A percentile compares a stretch with the other conserved stretches of the same genome.
These are phyloP conservation scores for Cyphomyrus plagiostoma DNA, from an alignment of 2,113 vertebrate species.

Conservation along the genomic window DNA sequence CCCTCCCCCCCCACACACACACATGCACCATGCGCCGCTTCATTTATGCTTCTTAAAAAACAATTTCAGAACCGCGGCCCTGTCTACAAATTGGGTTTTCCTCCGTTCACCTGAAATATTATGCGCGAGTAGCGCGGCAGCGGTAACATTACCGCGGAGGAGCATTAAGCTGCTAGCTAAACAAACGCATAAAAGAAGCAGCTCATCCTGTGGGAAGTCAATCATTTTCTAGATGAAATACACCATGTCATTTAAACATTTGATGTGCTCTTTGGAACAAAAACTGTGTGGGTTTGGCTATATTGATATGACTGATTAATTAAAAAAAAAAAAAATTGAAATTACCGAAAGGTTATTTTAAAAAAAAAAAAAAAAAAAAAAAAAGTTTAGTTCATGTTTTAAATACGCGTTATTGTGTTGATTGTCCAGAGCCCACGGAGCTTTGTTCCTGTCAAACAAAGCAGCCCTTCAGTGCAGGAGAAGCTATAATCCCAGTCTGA, in stretches of 20 bases:
- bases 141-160: background rate
- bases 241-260: background rate
- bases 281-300: background rate
- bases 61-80: background rate
- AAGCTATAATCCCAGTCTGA: background rate
- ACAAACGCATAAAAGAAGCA: background rate
- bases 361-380: background rate
- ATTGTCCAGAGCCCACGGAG: background rate
- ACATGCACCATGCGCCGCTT: background rate
- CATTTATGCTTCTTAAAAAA: slow-evolving; percentile 13
- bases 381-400: background rate
- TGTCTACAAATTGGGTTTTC: slow-evolving; percentile 11
- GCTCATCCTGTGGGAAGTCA: background rate
- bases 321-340: background rate
- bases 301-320: background rate
- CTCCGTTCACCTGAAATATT: background rate
- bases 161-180: slow-evolving; percentile 3
- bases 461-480: background rate
- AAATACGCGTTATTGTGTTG: background rate
- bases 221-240: background rate
- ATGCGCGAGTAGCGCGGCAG: background rate
- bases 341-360: background rate
- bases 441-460: background rate
- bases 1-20: background rate
- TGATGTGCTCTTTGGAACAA: background rate